Evolutionary conservation across 2,888 invertebrate species (phyloP).

Genomic region (Lasiommata megera): DNA sequence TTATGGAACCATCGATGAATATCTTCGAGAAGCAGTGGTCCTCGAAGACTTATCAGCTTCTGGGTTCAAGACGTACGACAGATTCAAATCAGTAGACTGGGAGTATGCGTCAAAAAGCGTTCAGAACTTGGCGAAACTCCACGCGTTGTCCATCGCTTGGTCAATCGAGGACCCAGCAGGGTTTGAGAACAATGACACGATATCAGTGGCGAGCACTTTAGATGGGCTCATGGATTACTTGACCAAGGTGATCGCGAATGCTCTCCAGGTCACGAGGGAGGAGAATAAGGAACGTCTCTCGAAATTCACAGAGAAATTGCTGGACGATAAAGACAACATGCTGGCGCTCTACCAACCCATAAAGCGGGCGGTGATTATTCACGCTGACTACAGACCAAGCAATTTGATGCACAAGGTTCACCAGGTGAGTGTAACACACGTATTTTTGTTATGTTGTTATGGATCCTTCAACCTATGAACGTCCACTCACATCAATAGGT

Average conservation of each 20-base stretch:
- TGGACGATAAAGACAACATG: slow-evolving; percentile 24
- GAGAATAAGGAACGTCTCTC: slow-evolving; percentile 40
- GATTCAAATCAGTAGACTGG: slow-evolving; percentile 41
- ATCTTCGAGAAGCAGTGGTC: slow-evolving; percentile 37
- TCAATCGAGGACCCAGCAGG: slow-evolving; percentile 42
- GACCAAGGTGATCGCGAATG: slow-evolving; percentile 21
- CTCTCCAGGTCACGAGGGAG: slow-evolving; percentile 35
- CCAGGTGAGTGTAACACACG: slow-evolving; percentile 17
- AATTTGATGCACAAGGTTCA: slow-evolving; percentile 36
- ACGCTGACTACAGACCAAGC: slow-evolving; percentile 39
- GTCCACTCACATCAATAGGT: too few species aligned
- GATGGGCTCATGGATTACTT: slow-evolving; percentile 24
- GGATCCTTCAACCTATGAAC: too few species aligned
- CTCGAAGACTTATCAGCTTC: slow-evolving; percentile 40
- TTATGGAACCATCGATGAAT: slow-evolving; percentile 31
- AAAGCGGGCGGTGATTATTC: slow-evolving; percentile 30
- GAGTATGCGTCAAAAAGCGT: slow-evolving; percentile 42
- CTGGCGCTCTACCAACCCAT: slow-evolving; percentile 32
- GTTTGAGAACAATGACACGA: slow-evolving; percentile 29
- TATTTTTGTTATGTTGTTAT: too few species aligned
- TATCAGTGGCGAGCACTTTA: slow-evolving; percentile 17
- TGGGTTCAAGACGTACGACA: slow-evolving; percentile 38
- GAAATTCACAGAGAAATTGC: slow-evolving; percentile 32
- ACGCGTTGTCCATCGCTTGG: slow-evolving; percentile 50
- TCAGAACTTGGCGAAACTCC: slow-evolving; percentile 45